phyloP scores from a whole-genome alignment of 92 coral and sea anemone species.

The Umimayanthus chanpuru region DNA sequence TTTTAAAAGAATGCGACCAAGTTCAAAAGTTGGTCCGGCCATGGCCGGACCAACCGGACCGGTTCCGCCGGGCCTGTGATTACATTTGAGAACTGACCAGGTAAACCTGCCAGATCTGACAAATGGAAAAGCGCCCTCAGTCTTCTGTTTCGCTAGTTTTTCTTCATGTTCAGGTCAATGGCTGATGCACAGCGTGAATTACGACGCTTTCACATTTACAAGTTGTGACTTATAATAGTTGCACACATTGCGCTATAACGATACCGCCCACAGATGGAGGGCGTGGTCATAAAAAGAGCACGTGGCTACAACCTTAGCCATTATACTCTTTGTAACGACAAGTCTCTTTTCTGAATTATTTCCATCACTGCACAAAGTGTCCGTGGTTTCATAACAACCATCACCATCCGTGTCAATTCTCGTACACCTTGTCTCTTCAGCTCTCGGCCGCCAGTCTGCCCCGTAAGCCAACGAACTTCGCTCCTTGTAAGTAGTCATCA shows the following conservation, averaged over 20 bases:
- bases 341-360: background rate
- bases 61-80: too few relatives aligned
- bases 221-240: background rate
- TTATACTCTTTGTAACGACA: slow-evolving; percentile 6
- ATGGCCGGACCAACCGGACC: too few relatives aligned
- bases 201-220: too few relatives aligned
- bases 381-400: slow-evolving; percentile 7
- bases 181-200: too few relatives aligned
- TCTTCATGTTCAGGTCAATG: too few relatives aligned
- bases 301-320: slow-evolving; percentile 69
- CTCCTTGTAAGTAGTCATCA: slow-evolving; percentile 67
- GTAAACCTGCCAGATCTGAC: too few relatives aligned
- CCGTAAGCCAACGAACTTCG: slow-evolving; percentile 92
- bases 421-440: background rate
- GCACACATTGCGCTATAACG: background rate
- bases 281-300: slow-evolving; percentile 97
- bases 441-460: slow-evolving; percentile 84
- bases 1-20: too few relatives aligned
- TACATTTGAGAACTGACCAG: too few relatives aligned
- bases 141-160: too few relatives aligned
- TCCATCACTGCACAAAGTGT: background rate
- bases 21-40: too few relatives aligned
- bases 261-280: slow-evolving; percentile 84
- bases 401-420: background rate
- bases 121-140: too few relatives aligned